Evolutionary conservation across 2,113 vertebrate genomes (phyloP).

Genomic region (Scopus umbretta): DNA sequence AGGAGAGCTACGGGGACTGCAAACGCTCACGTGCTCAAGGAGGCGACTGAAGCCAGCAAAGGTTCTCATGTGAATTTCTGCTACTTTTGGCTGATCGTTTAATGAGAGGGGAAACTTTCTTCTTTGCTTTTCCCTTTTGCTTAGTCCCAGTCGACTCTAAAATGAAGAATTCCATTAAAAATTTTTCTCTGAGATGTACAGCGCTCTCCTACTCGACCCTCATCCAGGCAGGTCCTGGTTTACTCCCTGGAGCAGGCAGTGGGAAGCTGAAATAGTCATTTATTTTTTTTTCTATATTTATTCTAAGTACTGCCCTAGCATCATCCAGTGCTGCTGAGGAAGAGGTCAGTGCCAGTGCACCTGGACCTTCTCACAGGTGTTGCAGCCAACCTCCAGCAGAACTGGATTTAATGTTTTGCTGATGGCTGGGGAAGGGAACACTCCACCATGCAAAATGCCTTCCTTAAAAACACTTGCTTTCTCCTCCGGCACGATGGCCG

Average conservation of each 20-base stretch:
- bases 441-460: neutral
- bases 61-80: neutral
- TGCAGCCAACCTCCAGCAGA: neutral
- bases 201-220: neutral
- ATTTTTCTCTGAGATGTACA: neutral
- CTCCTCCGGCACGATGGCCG: neutral
- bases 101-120: neutral
- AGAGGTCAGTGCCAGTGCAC: neutral
- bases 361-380: neutral
- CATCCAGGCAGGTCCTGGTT: neutral
- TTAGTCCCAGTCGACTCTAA: neutral
- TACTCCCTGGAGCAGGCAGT: neutral
- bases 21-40: neutral
- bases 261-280: neutral
- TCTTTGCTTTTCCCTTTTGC: neutral
- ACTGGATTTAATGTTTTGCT: neutral
- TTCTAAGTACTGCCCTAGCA: neutral
- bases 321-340: neutral
- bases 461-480: neutral
- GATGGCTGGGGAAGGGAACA: neutral
- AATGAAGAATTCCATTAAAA: neutral
- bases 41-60: neutral
- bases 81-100: neutral
- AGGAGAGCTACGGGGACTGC: neutral
- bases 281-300: neutral